Base-by-base conservation (phyloP, 1,140 invertebrate species). In the Ips nitidus region DNA sequence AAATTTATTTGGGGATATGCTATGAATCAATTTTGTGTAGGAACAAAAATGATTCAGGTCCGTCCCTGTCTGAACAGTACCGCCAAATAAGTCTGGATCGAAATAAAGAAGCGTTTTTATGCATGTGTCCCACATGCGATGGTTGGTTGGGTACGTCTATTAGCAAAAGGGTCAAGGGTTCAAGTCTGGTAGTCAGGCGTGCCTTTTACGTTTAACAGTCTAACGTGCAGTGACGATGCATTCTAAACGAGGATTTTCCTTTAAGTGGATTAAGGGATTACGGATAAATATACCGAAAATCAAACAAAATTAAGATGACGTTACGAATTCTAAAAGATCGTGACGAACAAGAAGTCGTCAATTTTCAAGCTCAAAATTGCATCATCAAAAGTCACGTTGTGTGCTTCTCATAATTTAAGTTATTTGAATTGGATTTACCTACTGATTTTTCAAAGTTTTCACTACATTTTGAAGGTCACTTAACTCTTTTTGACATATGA, bases 141-240 rank as follows among this genome's bases (percentile, higher is more conserved):
- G 39, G 40, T 58, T 43, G 42, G 58, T 47, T 52, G 42, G 45
- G 50, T 50, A 50, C 45, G 45, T 6, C 22, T 22, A 52, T 52
- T 57, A 50, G 38, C 6, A 69, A 68, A 69, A 69, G 66, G 66
- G 66, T 69, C 66, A 62, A 61, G 66, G 58, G 66, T 69, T 69
- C 66, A 69, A 69, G 66, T 42, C 38, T 69, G 58, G 39, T 62
- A 40, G 50, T 8, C 47, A 5, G 22, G 57, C 6, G n/a, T 38
- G 50, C 45, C 41, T 53, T 69, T 61, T 45, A 8, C 39, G 39
- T 68, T 41, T 68, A n/a, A 8, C 6, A 41, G 64, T 3, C 22
- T 37, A 41, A 41, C 57, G 38, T 59, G 62, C 37, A 52, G 43
- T 60, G 56, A 36, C 47, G 47, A 59, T 68, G 69, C 60, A 73